A percentile compares a stretch with the other conserved stretches of the same genome.
Evolutionary conservation across 2,888 invertebrate genomes (phyloP).

Genomic region (Eupeodes latifasciatus): DNA sequence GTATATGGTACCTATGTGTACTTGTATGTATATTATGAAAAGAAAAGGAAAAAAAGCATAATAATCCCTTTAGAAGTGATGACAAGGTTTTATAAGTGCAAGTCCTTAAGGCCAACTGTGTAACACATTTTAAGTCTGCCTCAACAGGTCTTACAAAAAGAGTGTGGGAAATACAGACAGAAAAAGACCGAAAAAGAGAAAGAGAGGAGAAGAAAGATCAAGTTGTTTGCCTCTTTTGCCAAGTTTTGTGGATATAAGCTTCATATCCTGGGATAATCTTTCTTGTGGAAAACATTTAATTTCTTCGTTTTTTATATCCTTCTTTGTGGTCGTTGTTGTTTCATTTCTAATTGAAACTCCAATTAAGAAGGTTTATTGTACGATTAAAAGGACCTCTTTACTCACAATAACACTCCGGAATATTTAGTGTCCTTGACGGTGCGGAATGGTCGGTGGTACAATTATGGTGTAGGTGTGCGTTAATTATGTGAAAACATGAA

Average conservation of each 20-base stretch:
- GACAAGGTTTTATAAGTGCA: too few species aligned
- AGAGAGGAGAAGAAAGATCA: not conserved
- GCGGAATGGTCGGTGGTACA: not conserved
- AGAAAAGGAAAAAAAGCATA: too few species aligned
- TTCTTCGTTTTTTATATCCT: not conserved
- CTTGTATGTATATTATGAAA: too few species aligned
- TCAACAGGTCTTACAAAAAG: too few species aligned
- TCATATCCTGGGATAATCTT: conserved; percentile 23
- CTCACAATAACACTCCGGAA: not conserved
- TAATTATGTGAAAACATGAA: conserved; percentile 8
- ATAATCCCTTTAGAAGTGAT: too few species aligned
- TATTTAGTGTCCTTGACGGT: conserved; percentile 2
- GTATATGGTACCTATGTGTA: too few species aligned
- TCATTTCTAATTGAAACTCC: conserved; percentile 3
- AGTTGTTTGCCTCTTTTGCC: conserved; percentile 9
- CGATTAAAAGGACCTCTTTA: conserved; percentile 1
- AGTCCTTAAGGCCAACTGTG: too few species aligned
- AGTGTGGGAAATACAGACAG: too few species aligned
- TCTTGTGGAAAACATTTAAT: conserved; percentile 9
- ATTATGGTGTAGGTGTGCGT: not conserved
- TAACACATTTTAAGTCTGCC: too few species aligned
- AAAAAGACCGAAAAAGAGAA: too few species aligned
- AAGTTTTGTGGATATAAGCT: conserved; percentile 14
- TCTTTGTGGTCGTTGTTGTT: not conserved
- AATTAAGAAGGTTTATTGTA: conserved; percentile 8